phyloP scores from a whole-genome alignment of 1,140 invertebrate species.

The Drosophila azteca region DNA sequence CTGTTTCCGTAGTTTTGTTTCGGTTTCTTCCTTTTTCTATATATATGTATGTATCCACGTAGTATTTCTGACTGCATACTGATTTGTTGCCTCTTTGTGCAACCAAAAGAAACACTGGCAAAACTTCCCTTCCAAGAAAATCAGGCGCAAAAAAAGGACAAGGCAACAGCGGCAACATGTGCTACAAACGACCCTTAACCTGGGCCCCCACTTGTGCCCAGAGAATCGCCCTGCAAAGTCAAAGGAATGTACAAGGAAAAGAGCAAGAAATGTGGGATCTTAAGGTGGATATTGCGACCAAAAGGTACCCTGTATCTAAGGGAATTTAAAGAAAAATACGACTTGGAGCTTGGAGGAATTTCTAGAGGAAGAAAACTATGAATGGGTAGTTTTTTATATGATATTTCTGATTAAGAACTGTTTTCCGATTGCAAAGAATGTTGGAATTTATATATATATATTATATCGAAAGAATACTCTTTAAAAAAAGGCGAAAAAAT shows the following conservation, averaged over 20 bases:
- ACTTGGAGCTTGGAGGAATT: no score
- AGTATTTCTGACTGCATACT: constrained; percentile 78
- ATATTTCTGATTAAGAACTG: no score
- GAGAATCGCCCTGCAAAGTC: constrained; percentile 17
- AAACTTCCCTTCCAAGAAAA: constrained; percentile 24
- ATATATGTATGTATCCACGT: constrained; percentile 28
- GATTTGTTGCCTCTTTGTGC: constrained; percentile 77
- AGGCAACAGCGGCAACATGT: constrained; percentile 60
- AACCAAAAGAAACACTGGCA: constrained; percentile 49
- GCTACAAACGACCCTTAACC: constrained; percentile 76
- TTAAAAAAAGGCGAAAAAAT: no score
- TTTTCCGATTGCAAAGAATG: no score
- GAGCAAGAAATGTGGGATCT: no score
- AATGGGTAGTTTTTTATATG: no score
- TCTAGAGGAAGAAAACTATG: no score
- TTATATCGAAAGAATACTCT: no score
- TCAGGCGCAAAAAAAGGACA: constrained; percentile 8
- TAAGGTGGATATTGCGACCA: no score
- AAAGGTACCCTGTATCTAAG: no score
- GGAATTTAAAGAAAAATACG: no score
- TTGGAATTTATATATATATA: no score
- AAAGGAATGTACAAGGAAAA: neutral
- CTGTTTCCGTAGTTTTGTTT: constrained; percentile 59
- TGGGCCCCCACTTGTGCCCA: constrained; percentile 48
- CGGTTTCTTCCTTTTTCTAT: constrained; percentile 6